Conservation (phyloP, 1,140 invertebrate genomes). For the Brachionus plicatilis region DNA sequence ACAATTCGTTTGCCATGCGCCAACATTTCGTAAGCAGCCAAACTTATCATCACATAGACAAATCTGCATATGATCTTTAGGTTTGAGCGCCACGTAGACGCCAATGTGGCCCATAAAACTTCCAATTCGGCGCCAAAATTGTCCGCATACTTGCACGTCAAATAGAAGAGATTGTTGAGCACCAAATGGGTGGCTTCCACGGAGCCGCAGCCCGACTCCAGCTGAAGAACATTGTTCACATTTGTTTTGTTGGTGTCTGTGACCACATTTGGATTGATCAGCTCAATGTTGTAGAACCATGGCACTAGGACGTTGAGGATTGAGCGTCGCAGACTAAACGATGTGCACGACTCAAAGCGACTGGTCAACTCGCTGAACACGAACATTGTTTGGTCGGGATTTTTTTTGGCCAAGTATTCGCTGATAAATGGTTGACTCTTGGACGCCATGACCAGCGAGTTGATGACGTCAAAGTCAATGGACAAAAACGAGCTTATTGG, state of each 20-base stretch:
- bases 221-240: not conserved
- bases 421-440: constrained; percentile 88
- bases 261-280: constrained; percentile 89
- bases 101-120: constrained; percentile 87
- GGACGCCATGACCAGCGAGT: constrained; percentile 73
- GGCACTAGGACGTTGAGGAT: constrained; percentile 85
- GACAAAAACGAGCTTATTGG: constrained; percentile 38
- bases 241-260: constrained; percentile 58
- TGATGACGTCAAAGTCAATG: constrained; percentile 57
- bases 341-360: not conserved
- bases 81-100: constrained; percentile 87
- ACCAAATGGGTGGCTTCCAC: constrained; percentile 65
- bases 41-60: constrained; percentile 87
- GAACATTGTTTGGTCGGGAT: constrained; percentile 94
- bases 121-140: constrained; percentile 76
- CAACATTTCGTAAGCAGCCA: constrained; percentile 84
- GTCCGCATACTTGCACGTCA: constrained; percentile 94
- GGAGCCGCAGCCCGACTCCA: constrained; percentile 14
- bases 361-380: constrained; percentile 85
- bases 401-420: constrained; percentile 79
- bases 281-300: constrained; percentile 96
- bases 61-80: constrained; percentile 94
- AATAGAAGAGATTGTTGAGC: constrained; percentile 94
- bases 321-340: constrained; percentile 69
- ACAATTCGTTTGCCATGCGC: constrained; percentile 89